A percentile compares a stretch with the other conserved stretches of the same genome.
phyloP scores from a whole-genome alignment of 2,888 invertebrate species.

The Synanthedon tipuliformis region DNA sequence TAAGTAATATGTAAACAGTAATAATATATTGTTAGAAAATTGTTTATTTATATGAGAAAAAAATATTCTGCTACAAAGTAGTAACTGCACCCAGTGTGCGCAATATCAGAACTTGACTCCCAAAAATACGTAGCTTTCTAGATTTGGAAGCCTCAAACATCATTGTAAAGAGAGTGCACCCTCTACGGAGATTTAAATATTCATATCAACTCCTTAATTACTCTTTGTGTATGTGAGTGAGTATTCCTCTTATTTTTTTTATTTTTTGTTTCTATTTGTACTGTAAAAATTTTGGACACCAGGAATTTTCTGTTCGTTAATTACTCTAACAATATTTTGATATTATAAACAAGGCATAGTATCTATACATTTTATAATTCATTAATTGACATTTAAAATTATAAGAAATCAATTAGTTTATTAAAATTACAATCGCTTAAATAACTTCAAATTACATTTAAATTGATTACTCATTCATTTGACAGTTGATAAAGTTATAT shows the following conservation, averaged over 20 bases:
- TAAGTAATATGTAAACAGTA: too few species aligned
- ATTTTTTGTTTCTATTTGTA: constrained; percentile 33
- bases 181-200: constrained; percentile 62
- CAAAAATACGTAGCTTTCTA: constrained; percentile 62
- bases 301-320: too few species aligned
- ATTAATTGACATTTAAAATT: too few species aligned
- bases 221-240: constrained; percentile 58
- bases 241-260: constrained; percentile 9
- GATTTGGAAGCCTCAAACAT: constrained; percentile 56
- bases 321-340: too few species aligned
- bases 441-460: too few species aligned
- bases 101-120: constrained; percentile 33
- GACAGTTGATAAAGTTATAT: too few species aligned
- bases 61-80: background rate
- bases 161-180: constrained; percentile 55
- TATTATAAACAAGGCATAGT: too few species aligned
- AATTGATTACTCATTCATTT: too few species aligned
- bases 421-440: too few species aligned
- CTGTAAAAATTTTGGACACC: constrained; percentile 2
- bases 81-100: constrained; percentile 25
- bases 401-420: too few species aligned
- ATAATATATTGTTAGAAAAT: too few species aligned
- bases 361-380: too few species aligned
- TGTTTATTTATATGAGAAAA: background rate
- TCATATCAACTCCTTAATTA: constrained; percentile 67